These are phyloP conservation scores for Diplolepis rosae DNA, from an alignment of 2,888 invertebrate genomes.

Conservation along the genomic window DNA sequence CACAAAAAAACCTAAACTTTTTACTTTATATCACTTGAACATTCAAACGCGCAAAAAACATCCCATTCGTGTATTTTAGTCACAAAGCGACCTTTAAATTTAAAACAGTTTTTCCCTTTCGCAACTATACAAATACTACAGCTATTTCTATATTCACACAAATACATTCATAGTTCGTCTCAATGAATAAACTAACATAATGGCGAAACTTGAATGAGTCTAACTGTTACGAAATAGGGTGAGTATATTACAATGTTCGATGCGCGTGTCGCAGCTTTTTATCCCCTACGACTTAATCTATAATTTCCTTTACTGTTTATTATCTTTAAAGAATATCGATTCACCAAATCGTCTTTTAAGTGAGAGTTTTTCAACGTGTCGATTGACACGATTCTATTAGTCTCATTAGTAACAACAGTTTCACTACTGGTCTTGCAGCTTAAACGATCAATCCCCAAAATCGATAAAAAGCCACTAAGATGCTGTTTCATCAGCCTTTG, in stretches of 20 bases:
- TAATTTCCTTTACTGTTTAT: not conserved
- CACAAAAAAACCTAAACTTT: conserved; percentile 41
- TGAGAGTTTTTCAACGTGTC: not conserved
- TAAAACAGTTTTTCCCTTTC: conserved; percentile 41
- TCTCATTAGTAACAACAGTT: not conserved
- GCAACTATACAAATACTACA: conserved; percentile 59
- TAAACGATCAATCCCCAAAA: conserved; percentile 42
- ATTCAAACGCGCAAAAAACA: conserved; percentile 39
- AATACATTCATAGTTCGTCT: conserved; percentile 52
- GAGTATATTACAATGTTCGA: conserved; percentile 61
- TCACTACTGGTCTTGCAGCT: conserved; percentile 37
- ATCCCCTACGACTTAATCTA: conserved; percentile 34
- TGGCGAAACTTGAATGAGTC: conserved; percentile 50
- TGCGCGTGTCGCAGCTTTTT: conserved; percentile 39
- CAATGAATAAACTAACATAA: conserved; percentile 43
- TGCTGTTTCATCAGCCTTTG: conserved; percentile 51
- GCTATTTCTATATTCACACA: conserved; percentile 63
- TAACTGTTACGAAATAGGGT: conserved; percentile 35
- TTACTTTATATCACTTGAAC: conserved; percentile 44
- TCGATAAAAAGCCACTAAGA: conserved; percentile 60
- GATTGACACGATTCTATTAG: not conserved
- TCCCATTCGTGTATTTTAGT: conserved; percentile 41
- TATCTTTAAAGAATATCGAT: not conserved
- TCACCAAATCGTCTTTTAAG: not conserved
- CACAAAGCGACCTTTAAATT: conserved; percentile 39